Conservation (phyloP, 53 echinoderm and acorn worm species). For the Holothuria scabra region DNA sequence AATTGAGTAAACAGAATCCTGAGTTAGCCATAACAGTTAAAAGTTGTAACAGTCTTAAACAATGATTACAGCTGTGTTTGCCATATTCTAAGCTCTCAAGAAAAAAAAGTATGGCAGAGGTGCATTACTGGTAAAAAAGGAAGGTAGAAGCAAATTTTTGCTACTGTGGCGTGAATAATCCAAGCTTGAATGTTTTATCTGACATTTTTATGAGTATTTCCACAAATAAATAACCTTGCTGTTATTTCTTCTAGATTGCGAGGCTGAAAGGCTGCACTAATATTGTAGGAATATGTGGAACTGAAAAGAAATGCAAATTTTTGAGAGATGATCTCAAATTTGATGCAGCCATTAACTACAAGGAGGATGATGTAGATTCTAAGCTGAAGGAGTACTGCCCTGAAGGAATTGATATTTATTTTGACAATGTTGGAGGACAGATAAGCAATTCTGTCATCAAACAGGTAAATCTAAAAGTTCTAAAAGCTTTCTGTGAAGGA, state of each 20-base stretch:
- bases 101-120: too few relatives aligned
- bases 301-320: conserved; percentile 81
- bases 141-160: too few relatives aligned
- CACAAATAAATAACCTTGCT: too few relatives aligned
- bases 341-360: conserved; percentile 92
- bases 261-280: conserved; percentile 85
- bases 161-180: too few relatives aligned
- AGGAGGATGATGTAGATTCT: conserved; percentile 68
- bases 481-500: neutral
- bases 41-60: too few relatives aligned
- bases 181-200: neutral
- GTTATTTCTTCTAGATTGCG: conserved; percentile 67
- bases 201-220: too few relatives aligned
- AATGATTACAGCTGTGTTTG: too few relatives aligned
- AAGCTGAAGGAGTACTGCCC: conserved; percentile 85
- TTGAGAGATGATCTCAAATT: conserved; percentile 83
- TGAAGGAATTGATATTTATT: conserved; percentile 83
- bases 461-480: conserved; percentile 59
- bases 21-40: too few relatives aligned
- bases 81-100: too few relatives aligned
- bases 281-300: conserved; percentile 92
- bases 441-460: conserved; percentile 91
- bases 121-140: too few relatives aligned
- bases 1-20: too few relatives aligned
- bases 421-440: conserved; percentile 94